A percentile compares a stretch with the other conserved stretches of the same genome.
These are phyloP conservation scores for Picathartes gymnocephalus DNA, from an alignment of 2,113 vertebrate genomes.

Conservation along the genomic window DNA sequence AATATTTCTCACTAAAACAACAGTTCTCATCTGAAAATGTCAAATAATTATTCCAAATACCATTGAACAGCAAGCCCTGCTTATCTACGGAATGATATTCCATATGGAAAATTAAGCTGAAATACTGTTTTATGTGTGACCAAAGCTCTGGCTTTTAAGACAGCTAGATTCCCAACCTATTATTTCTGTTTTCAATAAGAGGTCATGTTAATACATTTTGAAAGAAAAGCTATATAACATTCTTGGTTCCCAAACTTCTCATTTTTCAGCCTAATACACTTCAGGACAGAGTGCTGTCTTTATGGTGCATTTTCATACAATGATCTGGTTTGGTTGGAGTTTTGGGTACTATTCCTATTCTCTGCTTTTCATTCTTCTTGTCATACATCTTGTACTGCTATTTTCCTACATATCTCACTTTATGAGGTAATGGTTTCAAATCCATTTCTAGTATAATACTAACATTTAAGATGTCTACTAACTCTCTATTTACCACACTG, in stretches of 20 bases:
- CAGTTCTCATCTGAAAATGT: neutral
- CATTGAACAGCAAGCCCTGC: neutral
- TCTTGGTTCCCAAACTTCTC: neutral
- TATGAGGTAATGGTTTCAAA: neutral
- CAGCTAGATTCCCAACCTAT: neutral
- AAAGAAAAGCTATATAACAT: neutral
- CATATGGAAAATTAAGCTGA: neutral
- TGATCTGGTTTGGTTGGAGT: neutral
- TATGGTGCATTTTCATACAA: neutral
- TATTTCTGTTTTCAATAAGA: neutral
- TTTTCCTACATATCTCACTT: neutral
- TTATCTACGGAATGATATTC: neutral
- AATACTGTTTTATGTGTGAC: neutral
- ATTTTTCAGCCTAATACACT: neutral
- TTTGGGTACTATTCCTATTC: neutral
- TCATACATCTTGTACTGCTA: fast-evolving
- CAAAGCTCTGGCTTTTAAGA: neutral
- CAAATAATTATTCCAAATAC: neutral
- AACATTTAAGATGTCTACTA: neutral
- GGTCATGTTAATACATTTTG: neutral
- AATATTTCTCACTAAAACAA: neutral
- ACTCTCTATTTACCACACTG: neutral
- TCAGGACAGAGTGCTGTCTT: neutral
- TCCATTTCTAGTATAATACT: neutral
- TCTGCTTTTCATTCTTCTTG: neutral